These are phyloP conservation scores for Cygnus atratus DNA, from an alignment of 2,113 vertebrate species.

Conservation along the genomic window DNA sequence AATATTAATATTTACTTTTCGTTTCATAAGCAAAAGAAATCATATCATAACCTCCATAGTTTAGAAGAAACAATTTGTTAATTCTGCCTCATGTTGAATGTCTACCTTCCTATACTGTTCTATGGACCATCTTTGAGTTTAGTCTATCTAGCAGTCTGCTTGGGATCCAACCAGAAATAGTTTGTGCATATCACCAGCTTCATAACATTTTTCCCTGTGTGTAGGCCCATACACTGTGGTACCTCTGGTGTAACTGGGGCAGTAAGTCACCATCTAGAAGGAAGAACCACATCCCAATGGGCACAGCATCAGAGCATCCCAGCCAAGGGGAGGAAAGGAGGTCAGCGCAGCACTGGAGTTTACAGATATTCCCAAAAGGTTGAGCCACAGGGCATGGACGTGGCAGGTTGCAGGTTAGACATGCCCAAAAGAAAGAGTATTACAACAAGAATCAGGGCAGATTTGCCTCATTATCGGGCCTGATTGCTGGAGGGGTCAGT, in stretches of 20 bases:
- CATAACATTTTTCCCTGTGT: background rate
- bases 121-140: background rate
- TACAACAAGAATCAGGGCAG: background rate
- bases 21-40: background rate
- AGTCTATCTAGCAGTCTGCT: background rate
- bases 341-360: background rate
- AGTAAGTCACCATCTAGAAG: background rate
- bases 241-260: background rate
- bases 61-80: background rate
- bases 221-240: background rate
- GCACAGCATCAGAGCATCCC: background rate
- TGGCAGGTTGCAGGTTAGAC: background rate
- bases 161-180: background rate
- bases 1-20: background rate
- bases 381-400: background rate
- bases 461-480: background rate
- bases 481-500: background rate
- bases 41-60: background rate
- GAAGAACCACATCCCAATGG: background rate
- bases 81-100: background rate
- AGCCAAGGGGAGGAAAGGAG: background rate
- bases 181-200: background rate
- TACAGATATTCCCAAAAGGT: background rate
- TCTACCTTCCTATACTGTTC: background rate
- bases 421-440: background rate